Percentiles rank a stretch among this genome's conserved stretches.
phyloP scores from a whole-genome alignment of 2,113 vertebrate genomes.

The Brachypteracias leptosomus region DNA sequence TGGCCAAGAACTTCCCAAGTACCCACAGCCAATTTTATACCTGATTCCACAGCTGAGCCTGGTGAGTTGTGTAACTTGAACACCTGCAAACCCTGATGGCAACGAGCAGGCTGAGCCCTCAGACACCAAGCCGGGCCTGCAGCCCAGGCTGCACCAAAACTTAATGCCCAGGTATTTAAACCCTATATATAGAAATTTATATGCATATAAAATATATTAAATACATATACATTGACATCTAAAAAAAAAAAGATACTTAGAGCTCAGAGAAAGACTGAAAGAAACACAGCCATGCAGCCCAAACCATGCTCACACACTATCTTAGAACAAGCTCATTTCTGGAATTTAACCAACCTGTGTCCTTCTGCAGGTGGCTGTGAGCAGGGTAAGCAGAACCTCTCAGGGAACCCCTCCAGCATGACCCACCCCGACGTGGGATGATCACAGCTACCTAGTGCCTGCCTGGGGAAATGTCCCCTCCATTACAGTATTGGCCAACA shows the following conservation, averaged over 20 bases:
- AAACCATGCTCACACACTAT: fast-evolving
- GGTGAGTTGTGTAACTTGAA: background rate
- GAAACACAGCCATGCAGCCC: background rate
- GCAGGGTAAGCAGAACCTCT: background rate
- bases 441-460: background rate
- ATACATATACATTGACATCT: background rate
- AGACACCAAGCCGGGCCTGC: background rate
- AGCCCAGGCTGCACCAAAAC: background rate
- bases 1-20: fast-evolving
- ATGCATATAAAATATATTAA: background rate
- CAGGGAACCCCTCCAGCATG: background rate
- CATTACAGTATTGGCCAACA: background rate
- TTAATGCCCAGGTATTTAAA: background rate
- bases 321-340: background rate
- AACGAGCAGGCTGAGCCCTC: background rate
- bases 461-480: background rate
- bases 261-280: background rate
- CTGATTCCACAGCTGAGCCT: background rate
- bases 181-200: background rate
- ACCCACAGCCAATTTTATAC: background rate
- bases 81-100: background rate
- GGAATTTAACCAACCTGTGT: background rate
- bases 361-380: background rate
- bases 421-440: background rate
- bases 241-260: fast-evolving